Evolutionary conservation across 2,888 invertebrate genomes (phyloP).

Genomic region (Pammene aurita): DNA sequence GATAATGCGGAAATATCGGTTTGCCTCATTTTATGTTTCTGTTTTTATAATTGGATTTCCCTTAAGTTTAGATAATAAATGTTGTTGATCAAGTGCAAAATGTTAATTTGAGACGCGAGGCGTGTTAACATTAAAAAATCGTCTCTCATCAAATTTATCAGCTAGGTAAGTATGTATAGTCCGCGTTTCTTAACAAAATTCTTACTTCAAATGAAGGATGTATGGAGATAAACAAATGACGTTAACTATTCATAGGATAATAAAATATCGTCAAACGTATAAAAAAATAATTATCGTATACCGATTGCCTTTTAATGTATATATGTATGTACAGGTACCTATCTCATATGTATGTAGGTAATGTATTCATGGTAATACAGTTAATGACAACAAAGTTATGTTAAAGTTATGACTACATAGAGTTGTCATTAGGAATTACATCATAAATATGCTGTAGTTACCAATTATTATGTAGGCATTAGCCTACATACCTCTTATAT

Average conservation of each 20-base stretch:
- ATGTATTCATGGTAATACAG: not conserved
- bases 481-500: not conserved
- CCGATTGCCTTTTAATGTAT: too few species aligned
- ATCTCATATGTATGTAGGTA: too few species aligned
- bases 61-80: not conserved
- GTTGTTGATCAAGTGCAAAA: not conserved
- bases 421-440: slow-evolving; percentile 9
- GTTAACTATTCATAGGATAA: too few species aligned
- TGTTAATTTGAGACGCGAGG: not conserved
- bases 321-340: not conserved
- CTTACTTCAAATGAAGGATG: too few species aligned
- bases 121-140: not conserved
- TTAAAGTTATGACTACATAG: not conserved
- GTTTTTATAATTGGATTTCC: slow-evolving; percentile 12
- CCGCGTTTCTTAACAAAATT: too few species aligned
- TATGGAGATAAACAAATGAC: too few species aligned
- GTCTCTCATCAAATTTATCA: too few species aligned
- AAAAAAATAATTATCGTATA: too few species aligned
- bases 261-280: too few species aligned
- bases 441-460: slow-evolving; percentile 14
- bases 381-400: slow-evolving; percentile 10
- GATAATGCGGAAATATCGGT: slow-evolving; percentile 15
- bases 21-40: slow-evolving; percentile 1
- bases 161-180: too few species aligned
- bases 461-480: not conserved